Evolutionary conservation across 2,797 vertebrate species (phyloP).

Genomic region (Enteromius unitaeniatus): DNA sequence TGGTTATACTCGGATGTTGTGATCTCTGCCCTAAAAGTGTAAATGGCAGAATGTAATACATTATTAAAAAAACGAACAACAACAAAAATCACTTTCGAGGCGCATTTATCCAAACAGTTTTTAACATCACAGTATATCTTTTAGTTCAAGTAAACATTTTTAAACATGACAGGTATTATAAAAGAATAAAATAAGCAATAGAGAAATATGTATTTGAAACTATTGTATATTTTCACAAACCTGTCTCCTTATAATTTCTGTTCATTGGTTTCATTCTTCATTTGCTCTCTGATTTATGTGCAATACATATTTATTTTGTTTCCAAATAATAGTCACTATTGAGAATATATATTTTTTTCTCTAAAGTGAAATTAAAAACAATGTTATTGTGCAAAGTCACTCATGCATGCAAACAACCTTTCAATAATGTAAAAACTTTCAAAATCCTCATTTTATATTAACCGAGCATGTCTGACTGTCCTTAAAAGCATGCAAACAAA

Average conservation of each 20-base stretch:
- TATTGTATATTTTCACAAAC: background rate
- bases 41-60: background rate
- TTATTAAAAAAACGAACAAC: background rate
- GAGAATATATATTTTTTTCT: background rate
- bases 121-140: background rate
- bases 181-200: background rate
- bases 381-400: no score
- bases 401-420: background rate
- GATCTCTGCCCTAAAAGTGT: slow-evolving; percentile 21
- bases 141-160: background rate
- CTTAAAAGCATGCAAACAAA: background rate
- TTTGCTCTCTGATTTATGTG: background rate
- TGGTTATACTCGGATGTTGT: slow-evolving; percentile 6
- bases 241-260: background rate
- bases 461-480: background rate
- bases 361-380: background rate
- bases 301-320: background rate
- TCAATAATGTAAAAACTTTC: background rate
- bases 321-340: background rate
- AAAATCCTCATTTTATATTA: slow-evolving; percentile 6
- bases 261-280: background rate
- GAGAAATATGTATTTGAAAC: background rate
- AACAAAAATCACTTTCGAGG: background rate
- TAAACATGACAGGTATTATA: background rate
- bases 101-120: background rate